Evolutionary conservation across 1,140 invertebrate genomes (phyloP).

Genomic region (Theocolax elegans): DNA sequence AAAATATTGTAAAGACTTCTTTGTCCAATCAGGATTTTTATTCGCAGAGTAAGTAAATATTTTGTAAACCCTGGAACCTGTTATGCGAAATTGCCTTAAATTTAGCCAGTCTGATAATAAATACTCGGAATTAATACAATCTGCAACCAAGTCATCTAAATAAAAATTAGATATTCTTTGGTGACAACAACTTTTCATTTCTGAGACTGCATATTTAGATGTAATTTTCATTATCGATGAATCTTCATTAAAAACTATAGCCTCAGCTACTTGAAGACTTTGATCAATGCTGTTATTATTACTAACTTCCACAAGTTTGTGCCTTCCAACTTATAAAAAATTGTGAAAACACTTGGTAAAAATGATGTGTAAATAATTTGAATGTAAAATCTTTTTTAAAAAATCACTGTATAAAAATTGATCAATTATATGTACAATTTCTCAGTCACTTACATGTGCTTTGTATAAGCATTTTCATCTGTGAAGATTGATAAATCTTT

Average conservation of each 20-base stretch:
- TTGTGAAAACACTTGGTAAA: neutral
- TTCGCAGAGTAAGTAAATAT: slow-evolving; percentile 31
- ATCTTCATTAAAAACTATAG: neutral
- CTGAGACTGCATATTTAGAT: neutral
- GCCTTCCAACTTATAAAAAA: neutral
- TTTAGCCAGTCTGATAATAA: slow-evolving; percentile 3
- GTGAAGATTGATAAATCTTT: no score
- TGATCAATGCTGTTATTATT: neutral
- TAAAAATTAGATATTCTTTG: neutral
- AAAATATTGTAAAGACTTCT: slow-evolving; percentile 36
- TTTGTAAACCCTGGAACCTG: neutral
- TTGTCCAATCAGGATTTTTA: slow-evolving; percentile 35
- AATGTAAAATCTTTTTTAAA: no score
- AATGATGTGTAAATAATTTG: no score
- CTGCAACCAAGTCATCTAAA: neutral
- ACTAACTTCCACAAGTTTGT: neutral
- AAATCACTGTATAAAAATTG: no score
- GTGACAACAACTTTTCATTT: neutral
- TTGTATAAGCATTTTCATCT: no score
- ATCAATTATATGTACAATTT: no score
- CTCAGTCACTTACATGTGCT: no score
- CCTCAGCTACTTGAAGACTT: neutral
- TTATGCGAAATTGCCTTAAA: slow-evolving; percentile 22
- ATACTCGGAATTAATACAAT: neutral
- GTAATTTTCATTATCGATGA: neutral